Base-by-base conservation (phyloP, 92 coral and sea anemone genomes). In the Zoanthus gigantus region DNA sequence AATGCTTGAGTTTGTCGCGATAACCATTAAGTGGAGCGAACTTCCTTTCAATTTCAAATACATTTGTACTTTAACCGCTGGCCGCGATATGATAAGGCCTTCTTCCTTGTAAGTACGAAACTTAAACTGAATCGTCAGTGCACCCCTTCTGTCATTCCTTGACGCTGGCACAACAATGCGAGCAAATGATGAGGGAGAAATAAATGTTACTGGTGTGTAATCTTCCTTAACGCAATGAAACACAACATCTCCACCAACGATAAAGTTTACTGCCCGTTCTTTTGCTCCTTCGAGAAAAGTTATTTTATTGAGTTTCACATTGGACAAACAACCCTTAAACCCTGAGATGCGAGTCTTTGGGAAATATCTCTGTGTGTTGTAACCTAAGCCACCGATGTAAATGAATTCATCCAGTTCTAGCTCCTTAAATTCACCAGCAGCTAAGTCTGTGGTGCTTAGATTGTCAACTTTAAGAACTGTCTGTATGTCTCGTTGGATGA, bases 51-150 rank as follows among this genome's bases (percentile, higher is more conserved):
- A 50, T 47, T 31, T 32, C n/a, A 88, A 66, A 74, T 81, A 42
- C 48, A 47, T 42, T 71, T 88, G 81, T 0, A 82, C 31, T 60
- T 72, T 61, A 3, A 82, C 46, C 18, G 87, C 87, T 10, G 68
- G 77, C 44, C 78, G 31, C 28, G 91, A 88, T 37, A 88, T 42
- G 2, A 88, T 6, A 4, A 81, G 53, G 23, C 91, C 91, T 9
- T 88, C 91, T 9, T 73, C 75, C 28, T 71, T 23, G 32, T 81
- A 44, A 32, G 91, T 88, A 31, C 91, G 91, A 61, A 88, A 88
- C 67, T 88, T 66, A 47, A 88, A 88, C 17, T 81, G 29, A 58
- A 74, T 56, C n/a, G 37, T 46, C 37, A 88, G 30, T 37, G 78
- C 54, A 42, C 31, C 31, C 32, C 6, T 48, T 18, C 71, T 18